Percentiles rank a stretch among this genome's conserved stretches.
Evolutionary conservation across 2,888 invertebrate genomes (phyloP).

Genomic region (Meteorus colon): DNA sequence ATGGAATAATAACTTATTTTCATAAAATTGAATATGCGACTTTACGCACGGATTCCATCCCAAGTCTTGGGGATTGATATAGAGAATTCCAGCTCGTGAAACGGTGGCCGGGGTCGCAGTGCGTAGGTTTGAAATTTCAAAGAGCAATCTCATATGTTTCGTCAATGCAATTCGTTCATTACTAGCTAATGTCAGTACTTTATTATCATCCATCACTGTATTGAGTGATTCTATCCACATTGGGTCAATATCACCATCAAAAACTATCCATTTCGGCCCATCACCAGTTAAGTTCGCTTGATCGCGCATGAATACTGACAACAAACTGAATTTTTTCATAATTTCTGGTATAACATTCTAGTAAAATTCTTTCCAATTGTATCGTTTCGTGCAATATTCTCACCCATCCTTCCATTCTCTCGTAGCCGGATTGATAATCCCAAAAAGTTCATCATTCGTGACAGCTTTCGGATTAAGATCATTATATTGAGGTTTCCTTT

Average conservation of each 20-base stretch:
- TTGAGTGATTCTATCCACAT: conserved; percentile 99
- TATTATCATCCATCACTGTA: conserved; percentile 98
- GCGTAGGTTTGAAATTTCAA: conserved; percentile 91
- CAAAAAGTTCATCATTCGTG: conserved; percentile 95
- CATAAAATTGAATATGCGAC: neutral
- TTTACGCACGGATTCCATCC: conserved; percentile 92
- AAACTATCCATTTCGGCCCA: conserved; percentile 94
- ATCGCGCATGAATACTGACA: conserved; percentile 94
- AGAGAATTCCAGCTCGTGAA: conserved; percentile 94
- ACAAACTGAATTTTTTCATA: conserved; percentile 79
- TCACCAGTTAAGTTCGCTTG: conserved; percentile 91
- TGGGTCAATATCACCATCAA: conserved; percentile 97
- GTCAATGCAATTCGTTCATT: conserved; percentile 95
- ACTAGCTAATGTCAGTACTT: conserved; percentile 92
- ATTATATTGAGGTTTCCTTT: conserved; percentile 87
- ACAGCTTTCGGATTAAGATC: conserved; percentile 98
- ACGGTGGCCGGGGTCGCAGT: conserved; percentile 97
- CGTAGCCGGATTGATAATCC: conserved; percentile 93
- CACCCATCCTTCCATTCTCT: conserved; percentile 92
- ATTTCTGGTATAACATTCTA: neutral
- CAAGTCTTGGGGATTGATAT: conserved; percentile 94
- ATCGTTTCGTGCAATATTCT: neutral
- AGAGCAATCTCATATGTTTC: conserved; percentile 90
- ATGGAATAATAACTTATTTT: neutral
- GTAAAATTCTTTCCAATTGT: neutral